Percentiles rank a stretch among this genome's conserved stretches.
Conservation (phyloP, 2,888 invertebrate genomes). For the Lissonota sp. region DNA sequence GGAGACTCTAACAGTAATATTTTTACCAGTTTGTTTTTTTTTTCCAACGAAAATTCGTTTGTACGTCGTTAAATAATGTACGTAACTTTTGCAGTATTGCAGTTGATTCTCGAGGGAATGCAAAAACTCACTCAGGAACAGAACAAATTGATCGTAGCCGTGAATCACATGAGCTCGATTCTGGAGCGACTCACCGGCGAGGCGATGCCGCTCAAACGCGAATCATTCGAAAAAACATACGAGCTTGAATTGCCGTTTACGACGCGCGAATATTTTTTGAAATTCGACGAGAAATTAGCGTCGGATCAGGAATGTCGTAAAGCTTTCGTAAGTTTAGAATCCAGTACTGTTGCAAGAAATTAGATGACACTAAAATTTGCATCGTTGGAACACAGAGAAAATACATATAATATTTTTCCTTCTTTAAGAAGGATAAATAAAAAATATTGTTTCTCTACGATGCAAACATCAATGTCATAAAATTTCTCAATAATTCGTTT, state of each 20-base stretch:
- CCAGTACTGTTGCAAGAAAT: too few relatives aligned
- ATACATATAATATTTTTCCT: too few relatives aligned
- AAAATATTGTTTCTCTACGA: too few relatives aligned
- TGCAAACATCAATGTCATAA: too few relatives aligned
- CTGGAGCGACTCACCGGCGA: slow-evolving; percentile 19
- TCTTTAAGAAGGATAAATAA: too few relatives aligned
- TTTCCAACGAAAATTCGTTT: neutral
- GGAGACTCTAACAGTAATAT: neutral
- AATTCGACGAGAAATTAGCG: slow-evolving; percentile 21
- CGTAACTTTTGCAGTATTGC: slow-evolving; percentile 20
- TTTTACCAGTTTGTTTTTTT: neutral
- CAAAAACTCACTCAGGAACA: slow-evolving; percentile 39
- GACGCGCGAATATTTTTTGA: slow-evolving; percentile 30
- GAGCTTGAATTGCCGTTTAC: slow-evolving; percentile 32
- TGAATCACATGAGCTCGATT: slow-evolving; percentile 25
- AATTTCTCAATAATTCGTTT: neutral
- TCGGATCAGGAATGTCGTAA: slow-evolving; percentile 16
- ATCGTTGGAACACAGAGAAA: too few relatives aligned
- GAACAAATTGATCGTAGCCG: slow-evolving; percentile 17
- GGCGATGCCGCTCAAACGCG: slow-evolving; percentile 9
- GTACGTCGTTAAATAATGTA: neutral
- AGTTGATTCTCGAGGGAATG: slow-evolving; percentile 22
- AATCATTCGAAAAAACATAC: slow-evolving; percentile 44
- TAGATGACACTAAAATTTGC: too few relatives aligned
- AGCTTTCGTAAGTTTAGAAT: slow-evolving; percentile 20